Evolutionary conservation across 2,888 invertebrate species (phyloP).

Genomic region (Drosophila leonis): DNA sequence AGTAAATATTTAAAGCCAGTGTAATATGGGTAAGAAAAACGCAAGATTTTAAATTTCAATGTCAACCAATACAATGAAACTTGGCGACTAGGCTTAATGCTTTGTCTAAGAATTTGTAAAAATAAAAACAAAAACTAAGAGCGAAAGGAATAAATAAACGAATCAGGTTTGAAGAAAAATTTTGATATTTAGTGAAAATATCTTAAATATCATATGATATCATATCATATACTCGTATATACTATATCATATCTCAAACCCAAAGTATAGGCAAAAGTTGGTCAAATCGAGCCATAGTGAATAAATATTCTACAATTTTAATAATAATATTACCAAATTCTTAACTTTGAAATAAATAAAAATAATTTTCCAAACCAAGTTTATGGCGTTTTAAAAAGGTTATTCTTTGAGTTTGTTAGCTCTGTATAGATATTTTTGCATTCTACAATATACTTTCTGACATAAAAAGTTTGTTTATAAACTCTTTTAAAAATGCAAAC

Average conservation of each 20-base stretch:
- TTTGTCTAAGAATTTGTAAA: conserved; percentile 1
- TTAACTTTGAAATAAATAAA: not conserved
- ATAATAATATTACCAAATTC: too few species aligned
- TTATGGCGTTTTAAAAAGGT: not conserved
- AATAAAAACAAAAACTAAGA: not conserved
- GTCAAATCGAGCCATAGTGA: not conserved
- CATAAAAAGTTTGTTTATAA: too few species aligned
- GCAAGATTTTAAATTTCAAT: not conserved
- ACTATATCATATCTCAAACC: too few species aligned
- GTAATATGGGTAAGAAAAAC: not conserved
- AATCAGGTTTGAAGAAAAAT: not conserved
- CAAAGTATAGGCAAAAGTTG: not conserved
- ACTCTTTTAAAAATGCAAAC: not conserved
- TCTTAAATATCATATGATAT: conserved; percentile 2
- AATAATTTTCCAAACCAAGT: not conserved
- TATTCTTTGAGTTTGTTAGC: not conserved
- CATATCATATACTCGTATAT: too few species aligned
- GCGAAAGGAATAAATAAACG: not conserved
- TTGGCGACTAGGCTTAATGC: too few species aligned
- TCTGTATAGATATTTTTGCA: not conserved
- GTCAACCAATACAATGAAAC: not conserved
- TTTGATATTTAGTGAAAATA: not conserved
- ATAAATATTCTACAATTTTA: too few species aligned
- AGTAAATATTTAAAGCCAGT: not conserved
- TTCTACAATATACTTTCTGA: too few species aligned